These are phyloP conservation scores for Bovichtus variegatus DNA, from an alignment of 2,797 vertebrate genomes.

Conservation along the genomic window DNA sequence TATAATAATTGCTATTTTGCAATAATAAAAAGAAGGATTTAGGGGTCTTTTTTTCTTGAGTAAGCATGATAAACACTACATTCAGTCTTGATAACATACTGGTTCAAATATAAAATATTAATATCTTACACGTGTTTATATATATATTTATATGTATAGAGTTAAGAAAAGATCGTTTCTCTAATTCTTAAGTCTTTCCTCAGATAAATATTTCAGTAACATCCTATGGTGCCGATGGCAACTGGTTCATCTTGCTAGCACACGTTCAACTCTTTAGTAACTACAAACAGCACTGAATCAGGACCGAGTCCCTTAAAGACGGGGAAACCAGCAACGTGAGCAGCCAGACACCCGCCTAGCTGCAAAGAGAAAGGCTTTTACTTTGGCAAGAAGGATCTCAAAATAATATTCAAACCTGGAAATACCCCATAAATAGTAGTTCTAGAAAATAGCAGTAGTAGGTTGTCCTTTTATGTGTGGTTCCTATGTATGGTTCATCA, in stretches of 20 bases:
- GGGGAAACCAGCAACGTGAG: constrained; percentile 75
- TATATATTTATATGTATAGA: constrained; percentile 85
- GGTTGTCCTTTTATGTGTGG: constrained; percentile 78
- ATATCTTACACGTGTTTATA: constrained; percentile 87
- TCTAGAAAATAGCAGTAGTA: constrained; percentile 90
- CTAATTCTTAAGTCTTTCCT: constrained; percentile 85
- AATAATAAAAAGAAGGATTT: constrained; percentile 81
- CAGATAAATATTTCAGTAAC: constrained; percentile 89
- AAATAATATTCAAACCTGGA: constrained; percentile 89
- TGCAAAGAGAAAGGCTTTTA: constrained; percentile 90
- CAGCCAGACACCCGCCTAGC: constrained; percentile 84
- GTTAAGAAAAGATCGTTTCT: constrained; percentile 82
- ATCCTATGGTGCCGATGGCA: constrained; percentile 75
- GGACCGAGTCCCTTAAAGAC: constrained; percentile 65
- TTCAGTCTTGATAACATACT: constrained; percentile 89
- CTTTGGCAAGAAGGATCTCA: constrained; percentile 95
- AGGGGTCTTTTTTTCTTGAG: constrained; percentile 71
- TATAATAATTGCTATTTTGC: constrained; percentile 78
- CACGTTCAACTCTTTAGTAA: constrained; percentile 60
- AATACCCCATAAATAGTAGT: constrained; percentile 91
- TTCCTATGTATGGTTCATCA: constrained; percentile 73
- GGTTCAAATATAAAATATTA: constrained; percentile 90
- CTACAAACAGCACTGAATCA: constrained; percentile 73
- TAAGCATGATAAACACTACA: constrained; percentile 90
- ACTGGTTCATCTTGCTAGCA: constrained; percentile 74